Evolutionary conservation across 2,888 invertebrate genomes (phyloP), one percentile per base, ranked within the genome.

Genomic region (Caradrina clavipalpis): DNA sequence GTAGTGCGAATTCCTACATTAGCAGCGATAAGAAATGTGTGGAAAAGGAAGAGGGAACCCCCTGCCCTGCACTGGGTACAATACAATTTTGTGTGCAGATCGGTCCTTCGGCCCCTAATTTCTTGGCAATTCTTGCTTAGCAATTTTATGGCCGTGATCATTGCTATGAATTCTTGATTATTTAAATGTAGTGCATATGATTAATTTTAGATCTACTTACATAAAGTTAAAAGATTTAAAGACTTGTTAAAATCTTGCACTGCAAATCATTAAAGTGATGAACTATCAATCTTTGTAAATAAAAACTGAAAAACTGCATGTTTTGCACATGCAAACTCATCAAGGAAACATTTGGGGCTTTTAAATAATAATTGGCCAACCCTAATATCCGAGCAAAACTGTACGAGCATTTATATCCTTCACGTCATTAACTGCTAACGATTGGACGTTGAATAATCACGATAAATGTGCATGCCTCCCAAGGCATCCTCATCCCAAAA

Each of bases 401-500:
- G 53, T 63, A 55, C 42, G 65, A 68, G 21, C 73, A 85, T 81
- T 80, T 69, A 69, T 78, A 85, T 71, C 74, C 82, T 71, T 84
- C 78, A 65, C 69, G 74, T 70, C 71, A 80, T 85, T 75, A 81
- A 73, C 47, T 61, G 59, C 67, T 80, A 82, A 81, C 73, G 86
- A 78, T 39, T 47, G 31, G 75, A 84, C 75, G 54, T 73, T 84
- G 82, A 82, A 73, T 78, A 82, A 84, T 84, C 50, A 72, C 80
- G 65, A 78, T 86, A 84, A 86, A 86, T 87, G 83, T 77, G 82
- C 82, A 82, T 78, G 74, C 70, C 80, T 82, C 80, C 75, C 79
- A 82, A 77, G 70, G 74, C 81, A 80, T 81, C 72, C 73, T 72
- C 78, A 70, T 71, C 75, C 71, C 78, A 73, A 84, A 84, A 85